Conservation (phyloP, 2,113 vertebrate species). For the Nerophis ophidion region DNA sequence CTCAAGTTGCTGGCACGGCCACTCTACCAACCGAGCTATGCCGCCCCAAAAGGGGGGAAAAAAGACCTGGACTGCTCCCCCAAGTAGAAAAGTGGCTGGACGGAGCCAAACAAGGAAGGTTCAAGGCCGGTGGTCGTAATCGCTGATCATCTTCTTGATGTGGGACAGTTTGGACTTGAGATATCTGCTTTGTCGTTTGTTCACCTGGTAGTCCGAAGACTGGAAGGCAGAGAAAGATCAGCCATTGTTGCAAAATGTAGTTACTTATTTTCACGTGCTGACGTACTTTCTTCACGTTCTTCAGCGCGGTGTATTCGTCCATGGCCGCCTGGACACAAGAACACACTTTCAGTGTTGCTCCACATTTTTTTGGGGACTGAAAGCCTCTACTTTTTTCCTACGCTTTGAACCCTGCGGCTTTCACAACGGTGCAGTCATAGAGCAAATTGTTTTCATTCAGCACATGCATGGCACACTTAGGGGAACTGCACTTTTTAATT, state of each 20-base stretch:
- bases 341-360: not conserved
- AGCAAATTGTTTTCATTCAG: too few relatives aligned
- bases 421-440: too few relatives aligned
- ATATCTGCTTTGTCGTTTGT: conserved; percentile 76
- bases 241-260: not conserved
- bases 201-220: conserved; percentile 79
- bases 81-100: not conserved
- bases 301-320: conserved; percentile 70
- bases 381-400: too few relatives aligned
- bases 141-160: conserved; percentile 81
- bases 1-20: too few relatives aligned
- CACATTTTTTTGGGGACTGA: too few relatives aligned
- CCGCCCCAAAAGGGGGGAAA: too few relatives aligned
- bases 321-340: conserved; percentile 63
- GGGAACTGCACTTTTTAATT: too few relatives aligned
- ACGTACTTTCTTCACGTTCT: conserved; percentile 72
- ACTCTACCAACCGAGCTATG: too few relatives aligned
- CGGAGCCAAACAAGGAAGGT: conserved; percentile 1
- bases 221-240: conserved; percentile 35
- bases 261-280: not conserved
- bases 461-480: too few relatives aligned
- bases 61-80: not conserved
- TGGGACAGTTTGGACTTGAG: conserved; percentile 80
- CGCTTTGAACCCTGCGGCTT: too few relatives aligned
- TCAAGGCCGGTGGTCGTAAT: conserved; percentile 77